Conservation (phyloP, 2,113 vertebrate species). For the Pan troglodytes region NHGRI_mPanTro3-v2.1_pri NC_072403.2:117828001-117828500, state of each 20-base stretch:
- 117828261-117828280: no score
- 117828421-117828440: no score
- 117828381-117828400: no score
- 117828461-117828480: no score
- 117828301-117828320: no score
- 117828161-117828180: neutral
- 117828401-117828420: no score
- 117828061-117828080: neutral
- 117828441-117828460: no score
- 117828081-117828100: neutral
- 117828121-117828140: neutral
- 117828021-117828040: neutral
- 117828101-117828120: neutral
- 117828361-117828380: no score
- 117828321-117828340: no score
- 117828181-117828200: neutral
- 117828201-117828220: neutral
- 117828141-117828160: neutral
- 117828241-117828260: slow-evolving; percentile 18
- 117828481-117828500: no score
- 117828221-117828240: neutral
- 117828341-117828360: no score
- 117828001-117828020: slow-evolving; percentile 11
- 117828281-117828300: no score
- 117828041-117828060: neutral